Percentiles rank a stretch among this genome's conserved stretches.
Conservation (phyloP, 35 echinoderm and acorn worm genomes). For the Lytechinus variegatus region DNA sequence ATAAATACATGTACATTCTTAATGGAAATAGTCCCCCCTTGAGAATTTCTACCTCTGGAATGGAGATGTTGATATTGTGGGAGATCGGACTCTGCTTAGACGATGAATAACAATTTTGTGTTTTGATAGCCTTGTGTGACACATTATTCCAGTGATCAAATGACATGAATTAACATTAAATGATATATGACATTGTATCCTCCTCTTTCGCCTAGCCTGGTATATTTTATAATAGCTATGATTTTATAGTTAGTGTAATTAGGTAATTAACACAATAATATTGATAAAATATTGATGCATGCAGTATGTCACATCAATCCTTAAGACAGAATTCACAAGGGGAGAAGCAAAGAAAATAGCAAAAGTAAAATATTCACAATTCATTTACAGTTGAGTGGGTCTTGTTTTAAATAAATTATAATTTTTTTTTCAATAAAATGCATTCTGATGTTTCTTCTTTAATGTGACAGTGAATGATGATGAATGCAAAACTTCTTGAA, state of each 20-base stretch:
- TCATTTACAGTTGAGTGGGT: too few relatives aligned
- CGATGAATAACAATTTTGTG: background rate
- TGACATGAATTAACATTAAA: background rate
- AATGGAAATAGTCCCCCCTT: background rate
- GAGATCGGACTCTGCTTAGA: background rate
- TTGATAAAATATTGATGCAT: too few relatives aligned
- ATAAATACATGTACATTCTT: background rate
- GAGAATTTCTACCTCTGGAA: background rate
- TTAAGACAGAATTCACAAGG: too few relatives aligned
- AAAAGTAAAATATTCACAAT: too few relatives aligned
- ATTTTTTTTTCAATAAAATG: too few relatives aligned
- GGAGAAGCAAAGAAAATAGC: too few relatives aligned
- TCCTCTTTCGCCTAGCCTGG: background rate
- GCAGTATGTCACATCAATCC: too few relatives aligned
- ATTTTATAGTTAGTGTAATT: background rate
- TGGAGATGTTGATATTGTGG: background rate
- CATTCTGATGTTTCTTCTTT: too few relatives aligned
- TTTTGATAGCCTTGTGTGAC: background rate
- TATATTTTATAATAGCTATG: background rate
- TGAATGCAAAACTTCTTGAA: too few relatives aligned
- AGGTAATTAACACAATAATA: background rate
- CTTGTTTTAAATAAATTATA: too few relatives aligned
- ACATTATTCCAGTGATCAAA: background rate
- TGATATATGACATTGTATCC: background rate
- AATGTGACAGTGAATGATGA: too few relatives aligned